These are phyloP conservation scores for Prionailurus bengalensis DNA, from an alignment of 2,113 vertebrate species.

Conservation along the genomic window DNA sequence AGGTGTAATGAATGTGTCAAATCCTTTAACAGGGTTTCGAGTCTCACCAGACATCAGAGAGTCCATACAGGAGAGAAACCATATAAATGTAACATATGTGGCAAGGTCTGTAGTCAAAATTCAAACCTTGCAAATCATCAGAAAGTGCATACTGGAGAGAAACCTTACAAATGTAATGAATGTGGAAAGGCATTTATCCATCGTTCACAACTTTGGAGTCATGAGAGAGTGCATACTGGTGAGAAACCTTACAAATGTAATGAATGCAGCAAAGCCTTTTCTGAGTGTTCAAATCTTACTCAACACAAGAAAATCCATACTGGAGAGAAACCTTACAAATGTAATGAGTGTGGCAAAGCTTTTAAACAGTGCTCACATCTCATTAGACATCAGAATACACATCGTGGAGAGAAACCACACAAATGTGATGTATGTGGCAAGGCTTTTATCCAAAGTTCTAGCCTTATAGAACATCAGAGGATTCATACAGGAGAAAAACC, in stretches of 20 bases:
- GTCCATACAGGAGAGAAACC: background rate
- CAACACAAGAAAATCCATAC: background rate
- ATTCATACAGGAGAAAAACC: background rate
- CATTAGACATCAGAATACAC: background rate
- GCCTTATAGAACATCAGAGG: background rate
- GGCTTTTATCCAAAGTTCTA: background rate
- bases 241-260: background rate
- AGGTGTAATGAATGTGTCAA: background rate
- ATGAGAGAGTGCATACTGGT: background rate
- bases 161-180: background rate
- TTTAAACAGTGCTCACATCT: background rate
- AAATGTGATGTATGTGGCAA: background rate
- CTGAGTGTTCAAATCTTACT: background rate
- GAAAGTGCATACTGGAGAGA: background rate
- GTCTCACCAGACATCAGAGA: background rate
- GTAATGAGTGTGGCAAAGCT: background rate
- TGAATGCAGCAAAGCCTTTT: background rate
- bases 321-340: background rate
- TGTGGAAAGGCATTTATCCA: background rate
- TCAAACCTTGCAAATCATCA: constrained; percentile 14
- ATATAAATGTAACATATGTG: background rate
- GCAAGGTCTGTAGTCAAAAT: constrained; percentile 26
- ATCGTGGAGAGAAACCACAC: background rate
- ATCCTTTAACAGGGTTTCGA: background rate
- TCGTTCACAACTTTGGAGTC: background rate